These are phyloP conservation scores for Acridotheres tristis DNA, from an alignment of 2,797 vertebrate genomes.

Conservation along the genomic window DNA sequence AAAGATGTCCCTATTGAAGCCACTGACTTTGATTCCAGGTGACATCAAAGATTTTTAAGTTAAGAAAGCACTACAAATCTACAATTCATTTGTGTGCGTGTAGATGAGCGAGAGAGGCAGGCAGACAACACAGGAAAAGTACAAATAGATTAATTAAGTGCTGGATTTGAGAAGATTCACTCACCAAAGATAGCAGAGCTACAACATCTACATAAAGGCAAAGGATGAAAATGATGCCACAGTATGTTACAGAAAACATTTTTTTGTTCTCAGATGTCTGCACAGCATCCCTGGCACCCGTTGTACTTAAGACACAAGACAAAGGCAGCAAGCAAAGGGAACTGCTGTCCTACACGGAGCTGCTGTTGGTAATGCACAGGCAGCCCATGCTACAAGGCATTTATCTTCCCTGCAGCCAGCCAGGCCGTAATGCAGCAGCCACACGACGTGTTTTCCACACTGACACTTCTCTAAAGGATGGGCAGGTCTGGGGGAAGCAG, in stretches of 20 bases:
- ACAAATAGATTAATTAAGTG: slow-evolving; percentile 70
- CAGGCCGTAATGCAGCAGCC: slow-evolving; percentile 33
- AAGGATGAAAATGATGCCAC: slow-evolving; percentile 61
- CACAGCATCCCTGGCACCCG: background rate
- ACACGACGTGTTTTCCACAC: background rate
- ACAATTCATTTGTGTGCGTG: background rate
- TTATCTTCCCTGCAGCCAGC: slow-evolving; percentile 32
- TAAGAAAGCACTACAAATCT: slow-evolving; percentile 54
- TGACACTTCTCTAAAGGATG: slow-evolving; percentile 31
- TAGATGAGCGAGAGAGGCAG: background rate
- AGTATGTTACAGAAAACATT: slow-evolving; percentile 51
- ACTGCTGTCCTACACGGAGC: background rate
- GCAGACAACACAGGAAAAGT: slow-evolving; percentile 55
- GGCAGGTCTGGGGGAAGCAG: slow-evolving; percentile 16
- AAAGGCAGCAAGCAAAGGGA: slow-evolving; percentile 18
- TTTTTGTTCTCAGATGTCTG: slow-evolving; percentile 59
- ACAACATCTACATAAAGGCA: slow-evolving; percentile 45
- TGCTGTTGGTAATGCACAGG: background rate
- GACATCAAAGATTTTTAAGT: slow-evolving; percentile 56
- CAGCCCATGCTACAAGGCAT: background rate
- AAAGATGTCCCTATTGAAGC: slow-evolving; percentile 58
- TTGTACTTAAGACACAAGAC: slow-evolving; percentile 23
- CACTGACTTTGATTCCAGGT: slow-evolving; percentile 51
- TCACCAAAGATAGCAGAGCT: slow-evolving; percentile 45
- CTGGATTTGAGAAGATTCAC: slow-evolving; percentile 52